Evolutionary conservation across 2,888 invertebrate genomes (phyloP).

Genomic region (Watsonalla binaria): DNA sequence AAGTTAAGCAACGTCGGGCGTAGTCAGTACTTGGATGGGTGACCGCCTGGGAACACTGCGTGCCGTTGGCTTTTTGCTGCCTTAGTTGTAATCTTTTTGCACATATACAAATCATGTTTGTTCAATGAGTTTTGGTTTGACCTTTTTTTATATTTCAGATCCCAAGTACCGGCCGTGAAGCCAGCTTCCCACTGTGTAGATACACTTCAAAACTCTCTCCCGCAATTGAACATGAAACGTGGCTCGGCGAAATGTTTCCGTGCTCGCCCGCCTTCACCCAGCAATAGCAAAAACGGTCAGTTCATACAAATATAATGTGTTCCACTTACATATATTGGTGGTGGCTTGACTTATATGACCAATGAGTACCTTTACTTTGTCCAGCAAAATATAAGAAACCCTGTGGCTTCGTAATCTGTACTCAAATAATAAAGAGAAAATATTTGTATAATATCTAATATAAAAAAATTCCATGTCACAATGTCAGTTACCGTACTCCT

Average conservation of each 20-base stretch:
- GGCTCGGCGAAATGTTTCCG: constrained; percentile 26
- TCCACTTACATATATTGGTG: background rate
- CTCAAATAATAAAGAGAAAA: too few species aligned
- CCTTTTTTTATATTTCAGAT: constrained; percentile 26
- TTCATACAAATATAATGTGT: constrained; percentile 7
- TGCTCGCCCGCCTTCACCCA: constrained; percentile 32
- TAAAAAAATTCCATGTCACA: too few species aligned
- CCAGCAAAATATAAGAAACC: too few species aligned
- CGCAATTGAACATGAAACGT: constrained; percentile 39
- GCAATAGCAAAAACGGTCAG: constrained; percentile 44
- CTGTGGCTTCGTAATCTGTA: too few species aligned
- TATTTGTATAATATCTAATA: too few species aligned
- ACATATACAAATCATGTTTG: constrained; percentile 40
- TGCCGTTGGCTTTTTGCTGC: constrained; percentile 51
- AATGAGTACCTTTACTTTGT: too few species aligned
- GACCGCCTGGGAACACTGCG: constrained; percentile 70
- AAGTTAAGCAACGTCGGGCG: constrained; percentile 74
- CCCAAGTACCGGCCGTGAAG: constrained; percentile 52
- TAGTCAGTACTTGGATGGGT: constrained; percentile 74
- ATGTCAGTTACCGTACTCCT: too few species aligned
- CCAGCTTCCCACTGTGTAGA: constrained; percentile 70
- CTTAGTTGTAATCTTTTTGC: background rate
- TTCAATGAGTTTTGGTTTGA: background rate
- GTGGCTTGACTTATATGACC: too few species aligned
- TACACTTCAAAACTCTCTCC: constrained; percentile 55